Conservation (phyloP, 2,888 invertebrate species). For the Penaeus monodon region DNA sequence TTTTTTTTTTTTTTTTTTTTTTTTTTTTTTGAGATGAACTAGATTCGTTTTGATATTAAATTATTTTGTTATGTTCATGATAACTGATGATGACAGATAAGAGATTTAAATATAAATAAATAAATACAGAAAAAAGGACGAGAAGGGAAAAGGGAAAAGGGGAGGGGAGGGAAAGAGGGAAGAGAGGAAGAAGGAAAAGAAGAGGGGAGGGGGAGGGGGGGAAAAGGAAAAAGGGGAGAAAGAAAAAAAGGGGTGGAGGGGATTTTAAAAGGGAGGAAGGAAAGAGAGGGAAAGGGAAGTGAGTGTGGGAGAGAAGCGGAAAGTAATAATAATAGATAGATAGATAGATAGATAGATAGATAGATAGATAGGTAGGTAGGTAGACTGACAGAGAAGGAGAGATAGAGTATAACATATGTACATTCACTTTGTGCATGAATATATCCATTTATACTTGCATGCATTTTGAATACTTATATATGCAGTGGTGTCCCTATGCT, state of each 20-base stretch:
- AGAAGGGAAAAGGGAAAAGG: too few species aligned
- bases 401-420: background rate
- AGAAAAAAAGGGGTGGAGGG: background rate
- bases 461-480: constrained; percentile 73
- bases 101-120: too few species aligned
- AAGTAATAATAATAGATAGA: too few species aligned
- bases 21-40: too few species aligned
- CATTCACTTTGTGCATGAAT: constrained; percentile 73
- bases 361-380: background rate
- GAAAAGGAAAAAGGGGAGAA: background rate
- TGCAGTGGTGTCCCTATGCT: background rate
- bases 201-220: background rate
- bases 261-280: too few species aligned
- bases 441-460: constrained; percentile 70
- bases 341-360: background rate
- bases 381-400: constrained; percentile 20
- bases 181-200: background rate
- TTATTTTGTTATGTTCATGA: too few species aligned
- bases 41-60: too few species aligned
- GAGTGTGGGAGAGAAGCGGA: background rate
- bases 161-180: too few species aligned
- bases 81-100: too few species aligned
- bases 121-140: too few species aligned
- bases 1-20: too few species aligned
- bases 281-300: background rate